Evolutionary conservation across 1,140 invertebrate species (phyloP).

Genomic region (Choristoneura fumiferana): DNA sequence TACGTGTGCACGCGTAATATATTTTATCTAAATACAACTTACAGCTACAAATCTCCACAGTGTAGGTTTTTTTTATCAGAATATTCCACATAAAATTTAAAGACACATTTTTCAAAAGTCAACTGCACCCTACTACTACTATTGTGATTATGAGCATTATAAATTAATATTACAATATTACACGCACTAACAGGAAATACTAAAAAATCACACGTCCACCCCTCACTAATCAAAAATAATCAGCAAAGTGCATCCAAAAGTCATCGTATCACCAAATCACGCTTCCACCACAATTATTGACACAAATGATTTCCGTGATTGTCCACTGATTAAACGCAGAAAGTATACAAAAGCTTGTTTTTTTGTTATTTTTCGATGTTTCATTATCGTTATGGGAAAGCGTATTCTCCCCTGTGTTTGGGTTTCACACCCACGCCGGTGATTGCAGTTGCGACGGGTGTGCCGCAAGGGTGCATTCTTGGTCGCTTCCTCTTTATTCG

Average conservation of each 20-base stretch:
- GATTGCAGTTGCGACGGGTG: conserved; percentile 63
- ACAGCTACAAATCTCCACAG: too few relatives aligned
- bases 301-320: conserved; percentile 55
- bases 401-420: conserved; percentile 63
- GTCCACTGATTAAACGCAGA: conserved; percentile 51
- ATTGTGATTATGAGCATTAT: too few relatives aligned
- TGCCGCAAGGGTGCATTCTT: conserved; percentile 54
- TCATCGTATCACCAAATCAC: conserved; percentile 48
- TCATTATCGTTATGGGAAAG: conserved; percentile 74
- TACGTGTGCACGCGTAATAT: too few relatives aligned
- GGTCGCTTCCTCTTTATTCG: conserved; percentile 48
- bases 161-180: not conserved
- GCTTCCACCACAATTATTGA: conserved; percentile 51
- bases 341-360: conserved; percentile 43
- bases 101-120: too few relatives aligned
- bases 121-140: too few relatives aligned
- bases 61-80: too few relatives aligned
- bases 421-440: conserved; percentile 70
- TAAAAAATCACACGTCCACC: conserved; percentile 13
- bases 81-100: too few relatives aligned
- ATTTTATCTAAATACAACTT: too few relatives aligned
- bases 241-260: conserved; percentile 19
- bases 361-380: conserved; percentile 52
- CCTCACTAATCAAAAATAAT: conserved; percentile 15
- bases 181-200: conserved; percentile 2